These are phyloP conservation scores for Rallus crepitans DNA, from an alignment of 2,797 vertebrate species.

Conservation along the genomic window DNA sequence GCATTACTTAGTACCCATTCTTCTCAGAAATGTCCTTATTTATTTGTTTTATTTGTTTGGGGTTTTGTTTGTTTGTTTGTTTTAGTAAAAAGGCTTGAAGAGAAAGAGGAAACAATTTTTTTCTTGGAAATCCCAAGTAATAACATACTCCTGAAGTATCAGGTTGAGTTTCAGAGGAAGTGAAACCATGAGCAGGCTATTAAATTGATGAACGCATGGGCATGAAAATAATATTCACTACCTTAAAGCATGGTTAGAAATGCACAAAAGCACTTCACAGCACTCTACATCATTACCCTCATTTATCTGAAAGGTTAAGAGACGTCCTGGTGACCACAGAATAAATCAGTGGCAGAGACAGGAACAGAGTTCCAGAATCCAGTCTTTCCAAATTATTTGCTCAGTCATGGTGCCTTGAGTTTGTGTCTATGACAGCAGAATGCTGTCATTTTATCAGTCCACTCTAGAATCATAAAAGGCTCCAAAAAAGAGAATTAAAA, in stretches of 20 bases:
- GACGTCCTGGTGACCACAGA: constrained; percentile 10
- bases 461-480: not conserved
- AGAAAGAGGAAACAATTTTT: not conserved
- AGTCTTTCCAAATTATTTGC: not conserved
- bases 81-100: not conserved
- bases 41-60: not conserved
- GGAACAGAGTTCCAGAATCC: not conserved
- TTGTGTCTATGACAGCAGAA: not conserved
- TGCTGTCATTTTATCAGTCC: not conserved
- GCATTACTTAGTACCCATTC: not conserved
- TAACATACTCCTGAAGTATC: not conserved
- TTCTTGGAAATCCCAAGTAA: not conserved
- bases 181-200: not conserved
- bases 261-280: not conserved
- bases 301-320: constrained; percentile 26
- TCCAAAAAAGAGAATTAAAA: not conserved
- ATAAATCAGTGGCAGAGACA: not conserved
- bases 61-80: not conserved
- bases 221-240: constrained; percentile 13
- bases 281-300: not conserved
- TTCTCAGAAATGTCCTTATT: not conserved
- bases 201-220: not conserved
- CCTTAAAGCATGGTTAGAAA: constrained; percentile 24
- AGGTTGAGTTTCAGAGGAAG: constrained; percentile 1
- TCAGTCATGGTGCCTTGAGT: not conserved